phyloP scores from a whole-genome alignment of 2,888 invertebrate species.

The Koerneria pararmatus region DNA sequence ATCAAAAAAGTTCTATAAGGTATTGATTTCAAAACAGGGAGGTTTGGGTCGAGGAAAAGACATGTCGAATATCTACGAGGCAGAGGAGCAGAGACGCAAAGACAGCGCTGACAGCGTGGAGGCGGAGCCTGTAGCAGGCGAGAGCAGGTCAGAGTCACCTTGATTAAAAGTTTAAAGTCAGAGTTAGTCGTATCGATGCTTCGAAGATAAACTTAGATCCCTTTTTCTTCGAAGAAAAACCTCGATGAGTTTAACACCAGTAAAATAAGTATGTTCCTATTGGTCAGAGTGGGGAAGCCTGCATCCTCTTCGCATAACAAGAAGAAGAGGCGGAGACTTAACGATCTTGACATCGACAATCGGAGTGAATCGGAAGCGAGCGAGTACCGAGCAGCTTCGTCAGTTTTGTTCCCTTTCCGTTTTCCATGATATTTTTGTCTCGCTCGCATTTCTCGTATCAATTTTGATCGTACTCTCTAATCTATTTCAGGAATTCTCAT shows the following conservation, averaged over 20 bases:
- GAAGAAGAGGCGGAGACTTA: no score
- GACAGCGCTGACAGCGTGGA: slow-evolving; percentile 27
- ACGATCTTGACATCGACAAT: slow-evolving; percentile 31
- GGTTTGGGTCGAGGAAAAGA: slow-evolving; percentile 84
- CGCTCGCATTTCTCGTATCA: no score
- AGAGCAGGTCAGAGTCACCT: background rate
- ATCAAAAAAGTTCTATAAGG: no score
- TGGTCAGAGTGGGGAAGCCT: slow-evolving; percentile 1
- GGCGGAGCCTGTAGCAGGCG: slow-evolving; percentile 7
- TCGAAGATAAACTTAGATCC: no score
- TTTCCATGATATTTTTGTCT: no score
- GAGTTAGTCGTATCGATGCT: no score
- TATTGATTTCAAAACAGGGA: slow-evolving; percentile 71
- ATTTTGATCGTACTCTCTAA: no score
- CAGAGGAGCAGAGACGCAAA: slow-evolving; percentile 34
- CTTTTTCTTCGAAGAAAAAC: no score
- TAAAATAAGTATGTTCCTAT: background rate
- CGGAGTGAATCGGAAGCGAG: slow-evolving; percentile 30
- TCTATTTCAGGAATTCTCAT: no score
- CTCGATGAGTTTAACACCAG: no score
- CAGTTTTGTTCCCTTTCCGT: no score
- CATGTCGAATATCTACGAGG: slow-evolving; percentile 45
- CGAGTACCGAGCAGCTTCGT: slow-evolving; percentile 31
- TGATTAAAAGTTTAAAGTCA: background rate
- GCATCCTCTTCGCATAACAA: no score